A percentile compares a stretch with the other conserved stretches of the same genome.
Evolutionary conservation across 92 coral and sea anemone species (phyloP).

Genomic region (Palythoa heliodiscus): DNA sequence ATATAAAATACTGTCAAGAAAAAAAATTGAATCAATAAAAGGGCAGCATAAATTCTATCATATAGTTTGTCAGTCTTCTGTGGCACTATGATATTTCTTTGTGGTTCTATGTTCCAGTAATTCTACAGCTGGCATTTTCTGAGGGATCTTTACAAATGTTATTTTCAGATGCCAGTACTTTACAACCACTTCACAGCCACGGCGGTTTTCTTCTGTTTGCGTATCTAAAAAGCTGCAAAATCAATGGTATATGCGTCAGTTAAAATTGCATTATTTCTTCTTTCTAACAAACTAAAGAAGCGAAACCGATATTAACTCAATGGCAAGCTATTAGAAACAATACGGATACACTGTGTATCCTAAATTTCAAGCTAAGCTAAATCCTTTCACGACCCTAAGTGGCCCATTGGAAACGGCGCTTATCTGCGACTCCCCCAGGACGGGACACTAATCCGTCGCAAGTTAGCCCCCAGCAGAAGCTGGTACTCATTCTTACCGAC

Average conservation of each 20-base stretch:
- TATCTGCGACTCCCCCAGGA: too few species aligned
- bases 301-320: background rate
- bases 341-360: too few species aligned
- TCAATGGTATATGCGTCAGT: background rate
- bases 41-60: background rate
- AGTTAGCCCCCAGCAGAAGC: too few species aligned
- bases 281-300: background rate
- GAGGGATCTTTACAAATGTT: background rate
- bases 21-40: background rate
- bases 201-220: background rate
- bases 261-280: background rate
- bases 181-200: background rate
- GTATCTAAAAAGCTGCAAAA: background rate
- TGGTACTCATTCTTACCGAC: too few species aligned
- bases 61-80: background rate
- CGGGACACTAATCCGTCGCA: too few species aligned
- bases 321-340: background rate
- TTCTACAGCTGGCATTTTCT: background rate
- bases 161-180: background rate
- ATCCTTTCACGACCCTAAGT: too few species aligned
- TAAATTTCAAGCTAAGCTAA: background rate
- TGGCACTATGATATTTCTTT: background rate
- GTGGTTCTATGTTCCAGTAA: background rate
- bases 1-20: slow-evolving; percentile 1
- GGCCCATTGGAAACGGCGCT: too few species aligned